phyloP scores from a whole-genome alignment of 2,113 vertebrate genomes.

The Nesospiza acunhae region DNA sequence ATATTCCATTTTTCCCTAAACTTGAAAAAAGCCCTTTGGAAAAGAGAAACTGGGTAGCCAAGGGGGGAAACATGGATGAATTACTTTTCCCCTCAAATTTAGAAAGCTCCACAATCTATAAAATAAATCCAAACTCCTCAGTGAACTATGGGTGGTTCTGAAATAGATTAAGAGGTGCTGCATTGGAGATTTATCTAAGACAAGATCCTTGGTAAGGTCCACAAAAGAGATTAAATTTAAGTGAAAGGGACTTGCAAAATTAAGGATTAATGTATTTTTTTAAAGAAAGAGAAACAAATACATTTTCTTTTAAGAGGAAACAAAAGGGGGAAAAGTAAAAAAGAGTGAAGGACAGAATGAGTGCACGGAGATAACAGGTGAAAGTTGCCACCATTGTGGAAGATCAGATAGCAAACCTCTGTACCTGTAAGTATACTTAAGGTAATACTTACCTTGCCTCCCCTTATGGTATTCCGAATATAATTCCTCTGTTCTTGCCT shows the following conservation, averaged over 20 bases:
- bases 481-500: not conserved
- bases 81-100: not conserved
- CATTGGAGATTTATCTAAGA: not conserved
- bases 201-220: accelerated
- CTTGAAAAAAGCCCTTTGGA: not conserved
- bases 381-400: not conserved
- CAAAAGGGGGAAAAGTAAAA: not conserved
- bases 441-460: not conserved
- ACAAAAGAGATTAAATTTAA: not conserved
- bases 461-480: not conserved
- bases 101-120: not conserved
- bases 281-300: not conserved
- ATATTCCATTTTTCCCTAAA: not conserved
- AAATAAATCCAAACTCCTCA: not conserved
- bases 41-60: not conserved
- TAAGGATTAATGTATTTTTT: not conserved
- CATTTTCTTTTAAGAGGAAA: not conserved
- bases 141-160: not conserved
- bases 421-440: not conserved
- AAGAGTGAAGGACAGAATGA: not conserved
- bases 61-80: not conserved
- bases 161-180: not conserved
- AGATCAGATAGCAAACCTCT: not conserved
- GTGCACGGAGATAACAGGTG: not conserved
- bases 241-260: not conserved